Evolutionary conservation across 2,888 invertebrate species (phyloP), one percentile per base, ranked within the genome.

Genomic region (Temnothorax rugatulus): DNA sequence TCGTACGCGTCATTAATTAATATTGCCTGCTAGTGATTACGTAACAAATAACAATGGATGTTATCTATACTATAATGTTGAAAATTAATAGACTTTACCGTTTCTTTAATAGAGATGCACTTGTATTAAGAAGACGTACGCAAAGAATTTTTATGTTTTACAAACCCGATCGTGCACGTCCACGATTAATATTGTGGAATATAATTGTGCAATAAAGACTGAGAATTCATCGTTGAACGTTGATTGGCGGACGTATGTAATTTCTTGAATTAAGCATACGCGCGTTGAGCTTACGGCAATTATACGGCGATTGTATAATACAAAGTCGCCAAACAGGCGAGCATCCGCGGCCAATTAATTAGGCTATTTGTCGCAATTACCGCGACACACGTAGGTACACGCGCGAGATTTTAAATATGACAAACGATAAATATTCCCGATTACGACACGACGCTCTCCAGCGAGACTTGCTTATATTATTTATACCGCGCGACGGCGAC

Each of bases 321-420:
- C 57, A 15, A 57, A 44, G 29, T 7, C 47, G 21, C 4, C 59
- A 44, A 44, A 71, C 57, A 44, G 34, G 15, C 59, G 44, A 38
- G 21, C 47, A 38, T 44, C 44, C 47, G 15, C 34, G 18, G 57
- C 18, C 59, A 25, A 79, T 79, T 79, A 71, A 73, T 79, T 38
- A 25, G 8, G 34, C 47, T 38, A 73, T 79, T 73, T 79, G 59
- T 71, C 54, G 44, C n/a, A 18, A 77, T 76, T 66, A 76, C 44
- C 41, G 13, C 38, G 52, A 34, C n/a, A 54, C 52, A 25, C 41
- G 29, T 41, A 54, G 41, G 4, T 8, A 41, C 25, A 7, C 63
- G 4, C 25, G 34, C 57, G n/a, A n/a, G 13, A 25, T 47, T 34
- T 57, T 18, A 54, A 76, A 41, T 9, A 8, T 68, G 25, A 59